Evolutionary conservation across 2,888 invertebrate genomes (phyloP), one percentile per base, ranked within the genome.

Genomic region (Agrilus cyanescens): DNA sequence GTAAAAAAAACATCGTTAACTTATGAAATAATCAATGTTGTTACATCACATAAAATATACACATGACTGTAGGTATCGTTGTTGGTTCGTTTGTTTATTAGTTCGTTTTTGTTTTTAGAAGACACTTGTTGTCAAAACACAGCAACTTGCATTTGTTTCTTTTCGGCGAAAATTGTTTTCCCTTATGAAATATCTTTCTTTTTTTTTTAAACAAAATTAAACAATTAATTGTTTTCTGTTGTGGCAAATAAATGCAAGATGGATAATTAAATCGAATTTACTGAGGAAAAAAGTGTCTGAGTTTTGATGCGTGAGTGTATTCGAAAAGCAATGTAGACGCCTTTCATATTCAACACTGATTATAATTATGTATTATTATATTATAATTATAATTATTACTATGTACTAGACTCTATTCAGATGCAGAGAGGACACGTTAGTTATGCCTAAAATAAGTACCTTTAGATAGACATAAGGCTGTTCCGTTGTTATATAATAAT

Each of bases 1-100:
- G 51, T 54, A 57, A 45, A 47, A 57, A 60, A 69, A 68, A 71
- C 70, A 72, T 75, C 74, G 75, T 75, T 75, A 74, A 71, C 71
- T 72, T 48, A 48, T 46, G 57, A 49, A 57, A 72, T 72, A 73
- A 75, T 76, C 72, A 75, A 76, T 75, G 76, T 76, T 76, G 76
- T 76, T 76, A 76, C 76, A 76, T 68, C 68, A 65, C 67, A 63
- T 53, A 60, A 59, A 57, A 54, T 53, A 59, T 57, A 46, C 59
- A 59, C 57, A 61, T 63, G 61, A 47, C 58, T 66, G 66, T 68
- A 66, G 65, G 66, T 66, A 61, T 58, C 61, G 66, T 65, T 66
- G 65, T 65, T 66, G 60, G 59, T 58, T 58, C 57, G 52, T 53
- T 57, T 57, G 54, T 54, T 55, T 56, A 56, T 52, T 53, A 46